Evolutionary conservation across 2,113 vertebrate genomes (phyloP).

Genomic region (Panurus biarmicus): DNA sequence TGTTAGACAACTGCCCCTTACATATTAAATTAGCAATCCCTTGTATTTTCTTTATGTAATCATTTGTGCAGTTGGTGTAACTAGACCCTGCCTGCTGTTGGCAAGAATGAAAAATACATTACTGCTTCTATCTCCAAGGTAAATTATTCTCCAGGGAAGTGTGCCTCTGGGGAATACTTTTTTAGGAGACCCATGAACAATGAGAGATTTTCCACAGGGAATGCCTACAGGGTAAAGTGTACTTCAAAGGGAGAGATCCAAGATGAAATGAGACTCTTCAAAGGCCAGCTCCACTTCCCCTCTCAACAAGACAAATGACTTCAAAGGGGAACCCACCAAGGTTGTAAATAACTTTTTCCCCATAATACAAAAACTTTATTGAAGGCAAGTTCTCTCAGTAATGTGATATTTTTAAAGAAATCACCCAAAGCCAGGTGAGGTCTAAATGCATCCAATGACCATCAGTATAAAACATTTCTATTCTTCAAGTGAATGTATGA

Average conservation of each 20-base stretch:
- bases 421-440: constrained; percentile 26
- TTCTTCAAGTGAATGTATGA: neutral
- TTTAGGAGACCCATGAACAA: constrained; percentile 53
- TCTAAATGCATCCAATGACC: neutral
- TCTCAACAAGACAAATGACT: constrained; percentile 63
- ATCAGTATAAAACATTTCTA: neutral
- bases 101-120: constrained; percentile 60
- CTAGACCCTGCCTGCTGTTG: constrained; percentile 42
- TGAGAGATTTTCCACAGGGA: constrained; percentile 58
- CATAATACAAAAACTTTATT: constrained; percentile 41
- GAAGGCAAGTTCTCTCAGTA: constrained; percentile 21
- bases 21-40: neutral
- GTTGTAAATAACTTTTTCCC: constrained; percentile 52
- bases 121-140: constrained; percentile 28
- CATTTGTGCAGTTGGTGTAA: neutral
- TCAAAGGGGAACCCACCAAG: constrained; percentile 57
- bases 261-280: constrained; percentile 62
- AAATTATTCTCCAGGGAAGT: constrained; percentile 52
- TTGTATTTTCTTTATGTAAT: neutral
- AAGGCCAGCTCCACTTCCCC: constrained; percentile 47
- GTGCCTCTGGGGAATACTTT: constrained; percentile 52
- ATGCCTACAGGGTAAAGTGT: constrained; percentile 41
- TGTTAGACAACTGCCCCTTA: neutral
- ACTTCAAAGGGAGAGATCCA: constrained; percentile 59
- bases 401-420: constrained; percentile 45